Evolutionary conservation across 2,797 vertebrate species (phyloP), one percentile per base, ranked within the genome.

Genomic region (Sorex maritimensis): DNA sequence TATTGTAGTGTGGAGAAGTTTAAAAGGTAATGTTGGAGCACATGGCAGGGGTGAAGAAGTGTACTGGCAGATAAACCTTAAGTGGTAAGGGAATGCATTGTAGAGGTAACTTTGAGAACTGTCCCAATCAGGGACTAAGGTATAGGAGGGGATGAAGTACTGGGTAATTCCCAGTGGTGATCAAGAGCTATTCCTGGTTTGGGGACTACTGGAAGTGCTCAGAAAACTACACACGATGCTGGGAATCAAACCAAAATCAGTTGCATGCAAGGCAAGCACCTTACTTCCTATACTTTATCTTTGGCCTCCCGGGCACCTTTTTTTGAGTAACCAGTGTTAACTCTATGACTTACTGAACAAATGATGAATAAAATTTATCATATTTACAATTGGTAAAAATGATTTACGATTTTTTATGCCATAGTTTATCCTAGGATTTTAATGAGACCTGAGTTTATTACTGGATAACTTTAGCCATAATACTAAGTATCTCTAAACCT

Each of bases 381-480:
- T 19, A 71, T 77, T 91, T 87, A 78, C 65, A 74, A 83, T 13
- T 94, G n/a, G 28, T 73, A 85, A 83, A 95, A 61, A 61, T 61
- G 17, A 61, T 21, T 19, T 61, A 61, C 21, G 21, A 61, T 21
- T 61, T 61, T 44, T 44, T 61, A 61, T 61, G 13, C 49, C 49
- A 61, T 19, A 61, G 21, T 28, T 55, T 73, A 61, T 74, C 38
- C 17, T 46, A 52, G 78, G 38, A 63, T 24, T 58, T 90, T 55
- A 44, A 21, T 52, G 15, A 34, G 3, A 0, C 19, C 80, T 88
- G 44, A 72, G 74, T 83, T 86, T 88, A 82, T 65, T 86, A 28
- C 68, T 69, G n/a, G 12, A 13, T 95, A 46, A 46, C 55, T 4
- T 58, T 84, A 14, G 63, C 61, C 71, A 87, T 72, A 38, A 41